A percentile compares a stretch with the other conserved stretches of the same genome.
phyloP scores from a whole-genome alignment of 1,140 invertebrate genomes.

The Anoplophora glabripennis region DNA sequence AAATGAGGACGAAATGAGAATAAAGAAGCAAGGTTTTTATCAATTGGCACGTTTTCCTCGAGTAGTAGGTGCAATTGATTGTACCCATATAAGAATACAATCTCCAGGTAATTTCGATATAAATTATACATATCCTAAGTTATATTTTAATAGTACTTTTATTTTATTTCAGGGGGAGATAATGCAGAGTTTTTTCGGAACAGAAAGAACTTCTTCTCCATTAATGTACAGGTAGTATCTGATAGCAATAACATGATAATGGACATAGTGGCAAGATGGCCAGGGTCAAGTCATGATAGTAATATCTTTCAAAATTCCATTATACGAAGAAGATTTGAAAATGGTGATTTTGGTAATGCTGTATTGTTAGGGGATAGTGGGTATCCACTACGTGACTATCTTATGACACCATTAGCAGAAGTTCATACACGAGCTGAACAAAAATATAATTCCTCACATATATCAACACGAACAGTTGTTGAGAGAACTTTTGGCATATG shows the following conservation, averaged over 20 bases:
- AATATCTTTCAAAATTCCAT: neutral
- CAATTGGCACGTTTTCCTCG: too few species aligned
- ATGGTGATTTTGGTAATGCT: neutral
- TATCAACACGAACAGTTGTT: neutral
- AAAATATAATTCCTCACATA: neutral
- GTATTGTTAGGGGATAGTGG: neutral
- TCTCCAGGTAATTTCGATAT: too few species aligned
- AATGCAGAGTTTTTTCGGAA: conserved; percentile 43
- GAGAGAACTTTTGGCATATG: neutral
- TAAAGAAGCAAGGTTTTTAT: too few species aligned
- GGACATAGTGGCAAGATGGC: too few species aligned
- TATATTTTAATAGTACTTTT: too few species aligned
- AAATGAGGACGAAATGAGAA: too few species aligned
- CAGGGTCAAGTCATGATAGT: too few species aligned
- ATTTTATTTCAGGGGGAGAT: conserved; percentile 31
- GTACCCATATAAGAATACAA: too few species aligned
- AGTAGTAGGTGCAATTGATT: too few species aligned
- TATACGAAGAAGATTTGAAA: neutral
- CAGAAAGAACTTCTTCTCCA: conserved; percentile 40
- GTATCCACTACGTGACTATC: neutral
- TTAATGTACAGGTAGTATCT: conserved; percentile 43
- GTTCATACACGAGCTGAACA: neutral
- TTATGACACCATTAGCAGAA: neutral
- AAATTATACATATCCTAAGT: too few species aligned
- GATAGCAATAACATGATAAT: conserved; percentile 31